Base-by-base conservation (phyloP, 2,113 vertebrate species). In the Fulica atra region DNA sequence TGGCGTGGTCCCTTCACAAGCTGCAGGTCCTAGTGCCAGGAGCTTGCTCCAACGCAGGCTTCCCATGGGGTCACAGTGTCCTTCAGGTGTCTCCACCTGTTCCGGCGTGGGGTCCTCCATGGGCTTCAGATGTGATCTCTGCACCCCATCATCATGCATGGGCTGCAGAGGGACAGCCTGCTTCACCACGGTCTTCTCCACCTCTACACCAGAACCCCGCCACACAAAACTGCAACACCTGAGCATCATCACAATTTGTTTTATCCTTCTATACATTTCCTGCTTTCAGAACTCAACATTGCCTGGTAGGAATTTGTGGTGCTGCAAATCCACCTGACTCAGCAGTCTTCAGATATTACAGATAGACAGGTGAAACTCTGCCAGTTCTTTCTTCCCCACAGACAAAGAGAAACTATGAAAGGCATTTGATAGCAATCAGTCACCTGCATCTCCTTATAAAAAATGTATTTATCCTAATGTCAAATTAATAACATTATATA, bases 301-400 rank as follows among this genome's bases (percentile, higher is more conserved):
- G 15, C 61, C 18, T 79, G 35, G 25, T 29, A 70, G 21, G 0
- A 0, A 53, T 82, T 65, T 65, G 38, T 2, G 2, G 13, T 44
- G 13, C 9, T 64, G 4, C 12, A 54, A 59, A 38, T 73, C 73
- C 13, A 6, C 7, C 31, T 85, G 80, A 82, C 16, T 29, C 63
- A 65, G 13, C 5, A 66, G n/a, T 7, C 28, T 70, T 86, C 42
- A 87, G 33, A 68, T 23, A n/a, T 78, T 69, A 33, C 18, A 51
- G 9, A 5, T 40, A 42, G n/a, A 42, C 21, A 68, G 20, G 23
- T 5, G 5, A 83, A 77, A 33, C 7, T 48, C 15, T 24, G 14
- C 4, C 2, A 1, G 25, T 64, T 38, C 10, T 57, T 86, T 89
- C 74, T 81, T 48, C 33, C 29, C 18, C 13, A 28, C 29, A 23